These are phyloP conservation scores for Syrmaticus mikado DNA, from an alignment of 2,113 vertebrate species.

Conservation along the genomic window DNA sequence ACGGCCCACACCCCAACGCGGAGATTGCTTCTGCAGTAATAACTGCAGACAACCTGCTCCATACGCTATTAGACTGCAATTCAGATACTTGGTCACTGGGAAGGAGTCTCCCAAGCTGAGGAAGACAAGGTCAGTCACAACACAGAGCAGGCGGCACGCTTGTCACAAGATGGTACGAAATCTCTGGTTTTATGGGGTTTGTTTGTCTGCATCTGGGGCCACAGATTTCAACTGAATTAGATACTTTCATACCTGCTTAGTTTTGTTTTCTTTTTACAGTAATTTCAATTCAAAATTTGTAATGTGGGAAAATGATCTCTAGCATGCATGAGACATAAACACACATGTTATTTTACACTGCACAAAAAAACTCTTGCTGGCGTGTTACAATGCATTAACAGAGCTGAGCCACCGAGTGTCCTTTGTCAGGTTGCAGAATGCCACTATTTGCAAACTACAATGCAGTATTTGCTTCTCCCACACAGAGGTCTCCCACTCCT, in stretches of 20 bases:
- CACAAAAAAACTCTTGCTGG: background rate
- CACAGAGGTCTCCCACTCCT: background rate
- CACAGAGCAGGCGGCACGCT: conserved; percentile 26
- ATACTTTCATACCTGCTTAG: conserved; percentile 6
- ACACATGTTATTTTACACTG: background rate
- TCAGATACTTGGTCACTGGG: conserved; percentile 74
- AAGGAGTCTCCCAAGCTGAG: conserved; percentile 78
- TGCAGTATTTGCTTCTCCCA: background rate
- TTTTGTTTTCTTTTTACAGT: background rate
- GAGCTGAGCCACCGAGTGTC: background rate
- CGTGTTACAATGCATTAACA: conserved; percentile 7
- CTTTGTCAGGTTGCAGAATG: conserved; percentile 11
- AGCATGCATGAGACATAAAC: background rate
- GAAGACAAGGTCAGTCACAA: conserved; percentile 82
- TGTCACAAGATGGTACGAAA: conserved; percentile 28
- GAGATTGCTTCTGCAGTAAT: conserved; percentile 83
- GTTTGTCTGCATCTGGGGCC: background rate
- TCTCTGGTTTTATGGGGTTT: background rate
- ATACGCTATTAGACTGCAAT: conserved; percentile 85
- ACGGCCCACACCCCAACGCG: conserved; percentile 78
- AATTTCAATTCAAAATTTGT: conserved; percentile 52
- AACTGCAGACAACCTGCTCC: conserved; percentile 82
- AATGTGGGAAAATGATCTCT: conserved; percentile 8
- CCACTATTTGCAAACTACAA: background rate
- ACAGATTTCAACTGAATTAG: background rate